These are phyloP conservation scores for Pinctada fucata DNA, from an alignment of 2,888 invertebrate genomes.

Conservation along the genomic window DNA sequence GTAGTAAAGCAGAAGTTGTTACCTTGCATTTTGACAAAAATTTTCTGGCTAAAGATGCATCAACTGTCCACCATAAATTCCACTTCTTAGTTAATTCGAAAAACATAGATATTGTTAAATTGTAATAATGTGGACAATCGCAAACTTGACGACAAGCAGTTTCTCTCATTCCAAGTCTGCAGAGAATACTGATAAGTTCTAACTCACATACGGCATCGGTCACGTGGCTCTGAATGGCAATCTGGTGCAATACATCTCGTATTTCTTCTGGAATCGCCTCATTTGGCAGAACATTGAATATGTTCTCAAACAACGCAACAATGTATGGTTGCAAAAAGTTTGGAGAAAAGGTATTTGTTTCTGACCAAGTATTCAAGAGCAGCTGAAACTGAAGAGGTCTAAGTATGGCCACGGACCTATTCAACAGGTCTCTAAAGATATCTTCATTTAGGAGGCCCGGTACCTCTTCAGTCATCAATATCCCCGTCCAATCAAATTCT, in stretches of 20 bases:
- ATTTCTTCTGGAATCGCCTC: neutral
- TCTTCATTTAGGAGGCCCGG: too few relatives aligned
- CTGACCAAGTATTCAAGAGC: too few relatives aligned
- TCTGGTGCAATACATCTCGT: neutral
- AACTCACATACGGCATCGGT: neutral
- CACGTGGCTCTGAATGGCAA: too few relatives aligned
- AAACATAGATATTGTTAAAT: neutral
- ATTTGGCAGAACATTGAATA: neutral
- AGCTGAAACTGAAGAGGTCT: neutral
- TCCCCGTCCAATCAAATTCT: neutral
- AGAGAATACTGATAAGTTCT: neutral
- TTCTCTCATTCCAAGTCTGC: conserved; percentile 15
- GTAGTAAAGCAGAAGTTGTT: neutral
- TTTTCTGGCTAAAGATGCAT: neutral
- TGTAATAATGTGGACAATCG: neutral
- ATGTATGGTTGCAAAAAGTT: conserved; percentile 3
- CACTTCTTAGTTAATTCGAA: conserved; percentile 27
- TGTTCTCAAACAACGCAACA: neutral
- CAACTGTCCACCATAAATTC: conserved; percentile 22
- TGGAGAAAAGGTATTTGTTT: conserved; percentile 22
- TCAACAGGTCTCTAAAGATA: neutral
- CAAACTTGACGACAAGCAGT: neutral
- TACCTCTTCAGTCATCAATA: too few relatives aligned
- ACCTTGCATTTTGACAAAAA: neutral
- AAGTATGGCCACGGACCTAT: neutral